Percentiles rank a stretch among this genome's conserved stretches.
Evolutionary conservation across 2,113 vertebrate genomes (phyloP).

Genomic region (Monopterus albus): DNA sequence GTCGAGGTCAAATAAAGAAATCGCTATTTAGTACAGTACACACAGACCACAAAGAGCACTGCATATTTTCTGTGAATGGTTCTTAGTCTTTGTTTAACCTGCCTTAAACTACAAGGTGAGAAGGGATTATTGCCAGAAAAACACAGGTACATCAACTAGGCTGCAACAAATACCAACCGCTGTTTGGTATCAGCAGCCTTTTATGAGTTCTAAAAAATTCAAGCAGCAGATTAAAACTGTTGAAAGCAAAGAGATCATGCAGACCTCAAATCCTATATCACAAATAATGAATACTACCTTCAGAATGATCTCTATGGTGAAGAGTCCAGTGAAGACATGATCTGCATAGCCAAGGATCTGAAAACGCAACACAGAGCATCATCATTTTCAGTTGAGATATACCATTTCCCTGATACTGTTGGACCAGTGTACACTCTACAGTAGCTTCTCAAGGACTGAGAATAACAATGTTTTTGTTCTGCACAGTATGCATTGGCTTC

Average conservation of each 20-base stretch:
- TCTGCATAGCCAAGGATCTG: constrained; percentile 99
- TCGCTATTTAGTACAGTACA: background rate
- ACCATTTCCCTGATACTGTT: background rate
- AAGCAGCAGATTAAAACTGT: too few relatives aligned
- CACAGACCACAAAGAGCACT: background rate
- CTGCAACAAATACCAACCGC: too few relatives aligned
- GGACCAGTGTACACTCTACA: background rate
- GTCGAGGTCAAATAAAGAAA: constrained; percentile 52
- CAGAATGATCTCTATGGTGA: constrained; percentile 99
- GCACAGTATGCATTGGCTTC: too few relatives aligned
- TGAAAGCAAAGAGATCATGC: background rate
- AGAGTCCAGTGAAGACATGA: constrained; percentile 99
- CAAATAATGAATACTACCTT: constrained; percentile 84
- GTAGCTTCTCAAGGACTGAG: too few relatives aligned
- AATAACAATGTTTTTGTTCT: too few relatives aligned
- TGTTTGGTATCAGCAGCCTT: too few relatives aligned
- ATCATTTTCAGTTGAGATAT: background rate
- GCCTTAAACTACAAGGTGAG: background rate
- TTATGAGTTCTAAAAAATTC: too few relatives aligned
- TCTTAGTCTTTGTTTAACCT: too few relatives aligned
- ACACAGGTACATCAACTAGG: too few relatives aligned
- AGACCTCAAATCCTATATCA: background rate
- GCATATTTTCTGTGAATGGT: too few relatives aligned
- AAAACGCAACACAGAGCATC: constrained; percentile 45
- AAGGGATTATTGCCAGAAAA: background rate